Percentiles rank a stretch among this genome's conserved stretches.
Conservation (phyloP, 2,113 vertebrate species). For the Anarrhichthys ocellatus region DNA sequence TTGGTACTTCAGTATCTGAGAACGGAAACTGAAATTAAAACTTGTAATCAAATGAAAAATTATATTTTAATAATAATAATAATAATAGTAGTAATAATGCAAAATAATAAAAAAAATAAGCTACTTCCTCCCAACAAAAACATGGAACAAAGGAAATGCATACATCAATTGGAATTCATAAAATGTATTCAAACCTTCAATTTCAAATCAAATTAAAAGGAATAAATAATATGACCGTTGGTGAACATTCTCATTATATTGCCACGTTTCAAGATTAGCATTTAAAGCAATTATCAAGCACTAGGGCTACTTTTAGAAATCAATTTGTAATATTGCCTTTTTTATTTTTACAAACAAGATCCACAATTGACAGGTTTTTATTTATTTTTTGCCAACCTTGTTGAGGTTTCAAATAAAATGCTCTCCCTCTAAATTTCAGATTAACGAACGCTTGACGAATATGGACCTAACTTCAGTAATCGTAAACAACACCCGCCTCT, state of each 20-base stretch:
- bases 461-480: conserved; percentile 4
- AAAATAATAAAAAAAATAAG: too few relatives aligned
- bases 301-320: not conserved
- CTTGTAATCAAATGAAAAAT: too few relatives aligned
- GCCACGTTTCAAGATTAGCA: not conserved
- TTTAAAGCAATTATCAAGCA: not conserved
- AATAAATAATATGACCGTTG: not conserved
- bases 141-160: not conserved
- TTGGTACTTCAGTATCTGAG: not conserved
- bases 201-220: not conserved
- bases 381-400: not conserved
- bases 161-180: not conserved
- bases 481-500: fast-evolving
- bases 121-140: not conserved
- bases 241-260: not conserved
- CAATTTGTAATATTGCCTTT: not conserved
- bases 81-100: not conserved
- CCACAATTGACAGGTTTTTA: not conserved
- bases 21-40: not conserved
- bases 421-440: not conserved
- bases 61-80: not conserved
- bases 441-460: not conserved
- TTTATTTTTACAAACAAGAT: not conserved
- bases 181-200: not conserved
- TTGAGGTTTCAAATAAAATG: not conserved